phyloP scores from a whole-genome alignment of 2,797 vertebrate species.

The Fringilla coelebs region DNA sequence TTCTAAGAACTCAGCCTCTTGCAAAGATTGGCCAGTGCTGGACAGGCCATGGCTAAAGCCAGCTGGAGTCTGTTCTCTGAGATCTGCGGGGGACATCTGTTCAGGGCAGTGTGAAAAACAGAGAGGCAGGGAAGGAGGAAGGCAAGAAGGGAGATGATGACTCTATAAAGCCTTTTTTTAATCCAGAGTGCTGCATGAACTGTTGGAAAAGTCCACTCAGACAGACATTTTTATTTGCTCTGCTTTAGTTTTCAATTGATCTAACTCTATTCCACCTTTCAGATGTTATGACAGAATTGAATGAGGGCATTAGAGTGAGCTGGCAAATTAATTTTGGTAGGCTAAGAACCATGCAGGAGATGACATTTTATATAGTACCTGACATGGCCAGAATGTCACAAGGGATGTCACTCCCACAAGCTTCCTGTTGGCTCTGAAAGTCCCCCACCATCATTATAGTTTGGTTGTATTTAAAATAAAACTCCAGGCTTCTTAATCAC shows the following conservation, averaged over 20 bases:
- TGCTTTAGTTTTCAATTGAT: background rate
- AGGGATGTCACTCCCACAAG: background rate
- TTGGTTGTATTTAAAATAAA: background rate
- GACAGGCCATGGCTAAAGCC: fast-evolving
- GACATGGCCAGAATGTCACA: background rate
- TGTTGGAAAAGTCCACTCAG: background rate
- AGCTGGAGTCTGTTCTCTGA: background rate
- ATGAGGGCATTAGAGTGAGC: background rate
- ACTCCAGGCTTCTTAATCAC: background rate
- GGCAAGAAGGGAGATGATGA: background rate
- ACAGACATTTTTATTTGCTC: background rate
- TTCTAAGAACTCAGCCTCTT: background rate
- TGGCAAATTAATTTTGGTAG: background rate
- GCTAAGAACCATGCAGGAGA: background rate
- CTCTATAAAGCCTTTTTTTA: background rate
- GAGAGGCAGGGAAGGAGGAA: background rate
- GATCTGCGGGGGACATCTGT: background rate
- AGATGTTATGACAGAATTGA: background rate
- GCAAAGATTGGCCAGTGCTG: background rate
- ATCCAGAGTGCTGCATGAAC: background rate
- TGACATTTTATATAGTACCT: background rate
- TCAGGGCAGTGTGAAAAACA: background rate
- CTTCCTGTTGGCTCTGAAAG: background rate
- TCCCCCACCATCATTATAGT: background rate
- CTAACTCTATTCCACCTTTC: background rate